These are phyloP conservation scores for Caranx ignobilis DNA, from an alignment of 2,113 vertebrate genomes.

Conservation along the genomic window DNA sequence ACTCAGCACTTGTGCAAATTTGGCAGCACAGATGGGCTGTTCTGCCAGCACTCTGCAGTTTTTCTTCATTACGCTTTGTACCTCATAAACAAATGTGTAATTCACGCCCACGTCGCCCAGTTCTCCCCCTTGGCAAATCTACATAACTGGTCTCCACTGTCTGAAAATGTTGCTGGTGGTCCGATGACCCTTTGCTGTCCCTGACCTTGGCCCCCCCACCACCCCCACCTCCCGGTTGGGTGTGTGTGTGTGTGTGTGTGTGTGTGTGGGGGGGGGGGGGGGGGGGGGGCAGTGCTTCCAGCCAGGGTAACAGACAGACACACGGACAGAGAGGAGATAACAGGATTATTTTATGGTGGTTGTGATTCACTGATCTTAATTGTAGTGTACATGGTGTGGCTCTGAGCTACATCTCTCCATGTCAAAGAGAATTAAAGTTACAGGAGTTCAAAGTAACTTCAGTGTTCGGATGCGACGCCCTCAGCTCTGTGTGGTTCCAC, in stretches of 20 bases:
- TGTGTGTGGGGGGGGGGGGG: neutral
- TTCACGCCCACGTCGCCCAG: neutral
- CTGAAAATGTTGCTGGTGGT: slow-evolving; percentile 40
- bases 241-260: no score
- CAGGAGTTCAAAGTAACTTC: slow-evolving; percentile 63
- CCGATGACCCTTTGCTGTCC: slow-evolving; percentile 47
- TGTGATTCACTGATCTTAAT: slow-evolving; percentile 66
- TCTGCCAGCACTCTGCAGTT: slow-evolving; percentile 7
- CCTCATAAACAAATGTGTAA: slow-evolving; percentile 8
- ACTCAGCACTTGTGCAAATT: slow-evolving; percentile 2
- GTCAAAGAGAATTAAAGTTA: slow-evolving; percentile 77
- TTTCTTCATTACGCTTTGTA: neutral
- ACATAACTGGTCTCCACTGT: slow-evolving; percentile 1
- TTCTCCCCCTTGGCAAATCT: neutral
- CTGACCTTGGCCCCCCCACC: slow-evolving; percentile 37
- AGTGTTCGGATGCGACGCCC: slow-evolving; percentile 43
- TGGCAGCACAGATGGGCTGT: neutral
- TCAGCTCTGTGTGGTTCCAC: slow-evolving; percentile 41
- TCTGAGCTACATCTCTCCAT: slow-evolving; percentile 69
- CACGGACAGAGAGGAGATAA: slow-evolving; percentile 20
- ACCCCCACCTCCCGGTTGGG: no score
- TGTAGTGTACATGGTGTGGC: slow-evolving; percentile 60
- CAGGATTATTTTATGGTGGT: slow-evolving; percentile 49
- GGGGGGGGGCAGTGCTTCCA: slow-evolving; percentile 24
- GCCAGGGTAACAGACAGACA: slow-evolving; percentile 43